phyloP scores from a whole-genome alignment of 2,797 vertebrate species.

The Trematomus bernacchii region DNA sequence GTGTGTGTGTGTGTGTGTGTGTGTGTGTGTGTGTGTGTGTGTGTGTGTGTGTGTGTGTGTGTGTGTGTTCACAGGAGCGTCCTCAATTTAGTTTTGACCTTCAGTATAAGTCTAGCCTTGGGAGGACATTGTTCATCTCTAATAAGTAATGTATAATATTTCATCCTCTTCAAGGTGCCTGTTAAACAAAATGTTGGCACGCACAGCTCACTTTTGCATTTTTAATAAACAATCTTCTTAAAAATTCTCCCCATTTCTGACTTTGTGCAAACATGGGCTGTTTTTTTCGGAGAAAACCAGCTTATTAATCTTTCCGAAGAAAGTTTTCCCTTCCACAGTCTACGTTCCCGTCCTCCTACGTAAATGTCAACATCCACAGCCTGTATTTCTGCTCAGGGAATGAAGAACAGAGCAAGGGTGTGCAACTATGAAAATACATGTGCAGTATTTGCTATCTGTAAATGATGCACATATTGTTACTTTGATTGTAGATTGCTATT shows the following conservation, averaged over 20 bases:
- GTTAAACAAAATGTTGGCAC: slow-evolving; percentile 23
- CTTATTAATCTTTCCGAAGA: slow-evolving; percentile 41
- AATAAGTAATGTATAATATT: slow-evolving; percentile 29
- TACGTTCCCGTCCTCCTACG: slow-evolving; percentile 29
- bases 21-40: neutral
- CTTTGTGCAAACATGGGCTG: slow-evolving; percentile 25
- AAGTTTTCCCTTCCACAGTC: slow-evolving; percentile 34
- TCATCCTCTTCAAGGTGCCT: slow-evolving; percentile 30
- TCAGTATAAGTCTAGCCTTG: slow-evolving; percentile 4
- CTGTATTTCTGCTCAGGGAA: slow-evolving; percentile 2
- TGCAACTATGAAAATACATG: slow-evolving; percentile 8
- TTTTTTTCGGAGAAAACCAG: slow-evolving; percentile 12
- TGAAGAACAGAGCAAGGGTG: slow-evolving; percentile 15
- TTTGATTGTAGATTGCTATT: neutral
- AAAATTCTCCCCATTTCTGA: slow-evolving; percentile 24
- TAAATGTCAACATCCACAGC: slow-evolving; percentile 37
- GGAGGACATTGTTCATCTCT: slow-evolving; percentile 20
- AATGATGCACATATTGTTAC: neutral
- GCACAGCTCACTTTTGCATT: slow-evolving; percentile 17
- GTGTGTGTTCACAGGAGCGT: neutral
- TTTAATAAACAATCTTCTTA: slow-evolving; percentile 46
- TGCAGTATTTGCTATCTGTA: neutral
- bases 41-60: neutral
- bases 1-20: no score
- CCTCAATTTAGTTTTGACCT: slow-evolving; percentile 42